Conservation (phyloP, 2,113 vertebrate genomes). For the Sinocyclocheilus anophthalmus region DNA sequence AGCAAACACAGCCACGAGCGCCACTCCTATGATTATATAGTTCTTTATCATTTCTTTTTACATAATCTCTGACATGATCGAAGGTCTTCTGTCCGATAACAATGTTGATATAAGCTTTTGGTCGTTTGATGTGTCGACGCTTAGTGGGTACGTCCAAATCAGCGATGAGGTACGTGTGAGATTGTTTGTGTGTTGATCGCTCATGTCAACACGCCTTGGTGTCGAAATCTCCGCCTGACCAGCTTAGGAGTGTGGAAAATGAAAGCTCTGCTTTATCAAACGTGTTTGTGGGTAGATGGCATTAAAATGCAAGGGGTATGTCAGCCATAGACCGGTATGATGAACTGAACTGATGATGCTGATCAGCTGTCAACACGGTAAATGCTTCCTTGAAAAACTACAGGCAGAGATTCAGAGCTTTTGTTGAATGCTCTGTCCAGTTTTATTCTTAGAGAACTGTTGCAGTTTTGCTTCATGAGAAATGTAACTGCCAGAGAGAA, state of each 20-base stretch:
- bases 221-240: not conserved
- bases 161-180: constrained; percentile 29
- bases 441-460: not conserved
- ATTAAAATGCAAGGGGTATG: not conserved
- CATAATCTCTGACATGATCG: constrained; percentile 29
- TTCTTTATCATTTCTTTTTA: constrained; percentile 22
- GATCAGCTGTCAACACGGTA: not conserved
- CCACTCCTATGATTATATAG: constrained; percentile 13
- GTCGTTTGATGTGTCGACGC: constrained; percentile 9
- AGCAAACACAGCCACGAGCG: constrained; percentile 33
- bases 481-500: not conserved
- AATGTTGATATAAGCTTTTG: constrained; percentile 2
- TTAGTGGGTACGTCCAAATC: constrained; percentile 28
- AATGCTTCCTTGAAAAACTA: not conserved
- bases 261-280: not conserved
- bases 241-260: not conserved
- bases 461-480: not conserved
- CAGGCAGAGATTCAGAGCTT: not conserved
- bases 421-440: not conserved
- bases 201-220: not conserved
- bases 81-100: not conserved
- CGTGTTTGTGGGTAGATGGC: not conserved
- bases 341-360: not conserved
- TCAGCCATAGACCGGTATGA: not conserved
- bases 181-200: not conserved